Evolutionary conservation across 2,888 invertebrate genomes (phyloP), one percentile per base, ranked within the genome.

Genomic region (Dasysyrphus tricinctus): DNA sequence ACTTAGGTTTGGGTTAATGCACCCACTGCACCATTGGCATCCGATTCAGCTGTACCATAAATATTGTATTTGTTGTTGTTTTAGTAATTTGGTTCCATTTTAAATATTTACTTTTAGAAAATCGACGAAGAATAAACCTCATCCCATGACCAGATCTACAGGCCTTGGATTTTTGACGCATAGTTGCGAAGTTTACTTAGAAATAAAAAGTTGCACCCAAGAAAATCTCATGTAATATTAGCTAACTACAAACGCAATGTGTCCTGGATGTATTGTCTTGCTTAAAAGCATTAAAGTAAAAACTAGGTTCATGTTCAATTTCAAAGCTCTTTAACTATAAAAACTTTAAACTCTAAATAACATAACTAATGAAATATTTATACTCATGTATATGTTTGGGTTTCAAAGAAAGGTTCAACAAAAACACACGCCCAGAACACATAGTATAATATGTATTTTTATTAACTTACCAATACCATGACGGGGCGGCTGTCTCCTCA

Each of bases 401-500:
- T 39, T 61, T 61, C 8, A 42, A 61, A 61, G 24, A 47, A 32
- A 63, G 32, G 16, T 47, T 54, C 72, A 63, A 73, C 61, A 73
- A 54, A 61, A 57, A 57, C 57, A 70, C 77, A 79, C 72, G 54
- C 16, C n/a, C 61, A 54, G 37, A 39, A 19, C 70, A 51, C 51
- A 80, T 49, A 49, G 49, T 49, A 49, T 24, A 42, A 7, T 24
- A 61, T 19, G 61, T 24, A 39, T 24, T 59, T 42, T 37, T 76
- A 54, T 78, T 16, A 82, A 92, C 92, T 92, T 92, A 93, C 93
- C 93, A 90, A 93, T 93, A 90, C 93, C 93, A 92, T 93, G 93
- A 91, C 93, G 93, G 93, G 93, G 93, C 93, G 93, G 93, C 93
- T 93, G 93, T 91, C 93, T 93, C 91, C 93, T 93, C 90, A 92